A percentile compares a stretch with the other conserved stretches of the same genome.
Evolutionary conservation across 2,113 vertebrate genomes (phyloP).

Genomic region (Paralichthys olivaceus): DNA sequence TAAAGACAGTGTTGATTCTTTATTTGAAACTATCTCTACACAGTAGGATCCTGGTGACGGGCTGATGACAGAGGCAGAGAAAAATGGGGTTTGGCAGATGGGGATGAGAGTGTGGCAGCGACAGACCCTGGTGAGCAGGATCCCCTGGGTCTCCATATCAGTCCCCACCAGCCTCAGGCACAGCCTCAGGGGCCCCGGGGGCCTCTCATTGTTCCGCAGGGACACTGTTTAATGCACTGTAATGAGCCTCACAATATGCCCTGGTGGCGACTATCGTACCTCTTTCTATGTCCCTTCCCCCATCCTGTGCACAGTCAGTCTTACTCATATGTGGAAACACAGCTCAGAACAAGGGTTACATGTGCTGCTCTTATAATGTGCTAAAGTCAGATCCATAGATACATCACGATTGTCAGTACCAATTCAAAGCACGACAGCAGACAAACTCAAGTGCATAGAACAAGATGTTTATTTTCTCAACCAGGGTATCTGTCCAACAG

Average conservation of each 20-base stretch:
- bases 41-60: background rate
- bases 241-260: conserved; percentile 81
- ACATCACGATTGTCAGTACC: background rate
- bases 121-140: conserved; percentile 51
- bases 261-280: conserved; percentile 59
- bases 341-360: background rate
- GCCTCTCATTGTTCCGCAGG: conserved; percentile 86
- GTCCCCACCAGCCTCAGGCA: conserved; percentile 84
- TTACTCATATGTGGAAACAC: conserved; percentile 29
- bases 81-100: conserved; percentile 63
- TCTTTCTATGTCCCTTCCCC: conserved; percentile 28
- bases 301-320: background rate
- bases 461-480: too few species aligned
- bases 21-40: background rate
- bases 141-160: conserved; percentile 88
- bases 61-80: conserved; percentile 28
- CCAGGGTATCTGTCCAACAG: too few species aligned
- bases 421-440: too few species aligned
- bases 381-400: background rate
- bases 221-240: conserved; percentile 88
- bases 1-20: background rate
- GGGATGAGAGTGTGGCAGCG: conserved; percentile 42
- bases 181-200: conserved; percentile 80
- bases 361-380: background rate
- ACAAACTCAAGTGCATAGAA: too few species aligned